Percentiles rank a stretch among this genome's conserved stretches.
phyloP scores from a whole-genome alignment of 2,797 vertebrate genomes.

The Buphagus erythrorhynchus region DNA sequence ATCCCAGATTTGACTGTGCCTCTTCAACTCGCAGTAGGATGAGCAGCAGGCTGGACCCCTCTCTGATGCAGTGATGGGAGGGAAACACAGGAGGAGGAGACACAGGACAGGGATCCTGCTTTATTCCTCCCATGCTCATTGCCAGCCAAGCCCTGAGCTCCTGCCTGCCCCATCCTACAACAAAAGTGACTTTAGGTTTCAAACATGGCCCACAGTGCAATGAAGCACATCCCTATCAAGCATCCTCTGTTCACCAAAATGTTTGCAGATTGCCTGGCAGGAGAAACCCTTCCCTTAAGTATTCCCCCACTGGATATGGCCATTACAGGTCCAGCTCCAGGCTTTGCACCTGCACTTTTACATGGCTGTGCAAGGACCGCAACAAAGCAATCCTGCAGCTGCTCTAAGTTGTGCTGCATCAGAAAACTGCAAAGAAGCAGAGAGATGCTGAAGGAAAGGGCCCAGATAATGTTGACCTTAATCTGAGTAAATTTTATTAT shows the following conservation, averaged over 20 bases:
- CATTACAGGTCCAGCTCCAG: fast-evolving
- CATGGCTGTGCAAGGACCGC: neutral
- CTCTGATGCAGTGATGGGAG: neutral
- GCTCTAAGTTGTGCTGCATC: neutral
- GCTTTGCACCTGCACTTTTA: neutral
- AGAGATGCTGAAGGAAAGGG: neutral
- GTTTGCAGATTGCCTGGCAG: neutral
- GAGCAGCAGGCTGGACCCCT: neutral
- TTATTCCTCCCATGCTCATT: neutral
- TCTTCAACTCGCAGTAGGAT: neutral
- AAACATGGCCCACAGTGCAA: fast-evolving
- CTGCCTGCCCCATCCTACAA: neutral
- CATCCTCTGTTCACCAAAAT: neutral
- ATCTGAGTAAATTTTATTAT: neutral
- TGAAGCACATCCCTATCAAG: neutral
- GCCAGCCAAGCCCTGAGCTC: neutral
- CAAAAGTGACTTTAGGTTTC: neutral
- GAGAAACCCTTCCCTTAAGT: neutral
- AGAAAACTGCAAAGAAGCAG: neutral
- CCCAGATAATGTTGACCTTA: neutral
- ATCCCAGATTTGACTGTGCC: neutral
- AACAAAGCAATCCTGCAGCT: neutral
- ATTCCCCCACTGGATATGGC: neutral
- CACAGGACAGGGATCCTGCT: fast-evolving
- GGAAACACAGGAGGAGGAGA: neutral